phyloP scores from a whole-genome alignment of 2,113 vertebrate species.

The Strigops habroptila region DNA sequence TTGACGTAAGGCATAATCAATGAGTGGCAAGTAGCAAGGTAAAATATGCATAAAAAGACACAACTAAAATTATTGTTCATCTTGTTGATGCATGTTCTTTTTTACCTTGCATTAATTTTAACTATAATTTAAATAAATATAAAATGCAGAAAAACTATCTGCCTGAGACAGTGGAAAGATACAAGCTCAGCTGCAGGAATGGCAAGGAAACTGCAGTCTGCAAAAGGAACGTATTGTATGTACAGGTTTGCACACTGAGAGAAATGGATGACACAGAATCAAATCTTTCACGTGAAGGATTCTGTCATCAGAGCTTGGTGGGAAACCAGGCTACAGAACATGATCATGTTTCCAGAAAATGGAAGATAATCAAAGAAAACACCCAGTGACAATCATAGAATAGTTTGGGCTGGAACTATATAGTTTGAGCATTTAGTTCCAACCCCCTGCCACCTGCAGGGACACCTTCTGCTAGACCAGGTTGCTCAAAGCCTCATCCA shows the following conservation, averaged over 20 bases:
- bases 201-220: background rate
- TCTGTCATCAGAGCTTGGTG: background rate
- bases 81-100: background rate
- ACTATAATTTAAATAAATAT: background rate
- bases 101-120: background rate
- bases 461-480: background rate
- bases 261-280: background rate
- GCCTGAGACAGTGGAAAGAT: background rate
- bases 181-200: background rate
- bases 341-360: background rate
- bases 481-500: background rate
- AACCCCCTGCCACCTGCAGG: background rate
- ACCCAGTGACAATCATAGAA: background rate
- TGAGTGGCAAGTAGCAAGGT: background rate
- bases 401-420: too few species aligned
- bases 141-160: background rate
- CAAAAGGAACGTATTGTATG: background rate
- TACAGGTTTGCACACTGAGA: background rate
- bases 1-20: background rate
- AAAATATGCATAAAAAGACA: background rate
- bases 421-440: background rate
- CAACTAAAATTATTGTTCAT: background rate
- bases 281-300: background rate
- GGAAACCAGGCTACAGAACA: background rate
- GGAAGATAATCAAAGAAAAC: background rate